Evolutionary conservation across 2,113 vertebrate genomes (phyloP), one percentile per base, ranked within the genome.

Genomic region (Nanorana parkeri): DNA sequence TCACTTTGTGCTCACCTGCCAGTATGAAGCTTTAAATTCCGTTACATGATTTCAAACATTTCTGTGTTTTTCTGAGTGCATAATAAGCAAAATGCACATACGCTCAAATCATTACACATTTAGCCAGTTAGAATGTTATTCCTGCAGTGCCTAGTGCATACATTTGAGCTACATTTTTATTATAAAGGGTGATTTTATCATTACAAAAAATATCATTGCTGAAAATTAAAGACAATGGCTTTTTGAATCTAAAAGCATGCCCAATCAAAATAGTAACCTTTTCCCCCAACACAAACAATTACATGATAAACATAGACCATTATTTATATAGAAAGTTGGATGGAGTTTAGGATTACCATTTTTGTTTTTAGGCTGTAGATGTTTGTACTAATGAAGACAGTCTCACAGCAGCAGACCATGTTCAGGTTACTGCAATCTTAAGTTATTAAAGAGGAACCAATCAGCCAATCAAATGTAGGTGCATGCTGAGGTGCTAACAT

Each of bases 401-500:
- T 73, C 55, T 72, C 24, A 56, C 52, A 29, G 21, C 52, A 32
- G 28, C 20, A 58, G 32, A 19, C 20, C 52, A 6, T 56, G 58
- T 73, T 73, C 54, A 58, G 1, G 32, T 73, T 56, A 29, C 28
- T 56, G 11, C 28, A 58, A 55, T 56, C 16, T n/a, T 8, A 73
- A 54, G 71, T 26, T 32, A 36, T 58, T 17, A 29, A 32, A 73
- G 71, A 19, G 52, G 54, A 73, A 72, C 26, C 23, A 58, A 29
- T 73, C 19, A 73, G 52, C 69, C 69, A 56, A 32, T 58, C 23
- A 73, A 58, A 73, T 21, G 10, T 56, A 56, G 20, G 28, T 56
- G 13, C 54, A 58, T n/a, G 54, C 54, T 32, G 17, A 72, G 69
- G 52, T 29, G 69, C 69, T 29, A 72, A 56, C 69, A 58, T 24